These are phyloP conservation scores for Pelochelys cantorii DNA, from an alignment of 2,797 vertebrate genomes.

Conservation along the genomic window DNA sequence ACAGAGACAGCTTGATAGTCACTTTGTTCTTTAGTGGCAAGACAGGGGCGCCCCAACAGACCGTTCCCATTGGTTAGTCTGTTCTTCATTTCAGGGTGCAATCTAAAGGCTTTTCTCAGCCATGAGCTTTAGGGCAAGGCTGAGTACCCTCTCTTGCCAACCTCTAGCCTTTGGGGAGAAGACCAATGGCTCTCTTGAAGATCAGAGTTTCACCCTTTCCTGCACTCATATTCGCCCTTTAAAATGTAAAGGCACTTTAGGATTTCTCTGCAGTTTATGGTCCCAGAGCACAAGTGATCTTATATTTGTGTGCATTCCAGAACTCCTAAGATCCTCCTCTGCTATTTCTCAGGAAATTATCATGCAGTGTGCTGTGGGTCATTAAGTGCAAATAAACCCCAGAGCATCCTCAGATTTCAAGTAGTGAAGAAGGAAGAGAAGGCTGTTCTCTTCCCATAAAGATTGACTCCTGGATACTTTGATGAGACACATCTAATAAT, in stretches of 20 bases:
- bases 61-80: not conserved
- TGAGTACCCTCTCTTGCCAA: not conserved
- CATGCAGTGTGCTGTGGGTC: accelerated
- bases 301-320: not conserved
- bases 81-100: not conserved
- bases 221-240: not conserved
- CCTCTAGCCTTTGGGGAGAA: not conserved
- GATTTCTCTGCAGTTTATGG: not conserved
- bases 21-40: not conserved
- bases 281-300: not conserved
- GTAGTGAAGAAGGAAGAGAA: not conserved
- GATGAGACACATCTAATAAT: not conserved
- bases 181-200: not conserved
- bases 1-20: not conserved
- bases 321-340: not conserved
- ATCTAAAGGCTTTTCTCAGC: not conserved
- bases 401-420: not conserved
- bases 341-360: not conserved
- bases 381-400: not conserved
- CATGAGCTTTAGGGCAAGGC: not conserved
- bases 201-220: not conserved
- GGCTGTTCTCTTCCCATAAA: accelerated
- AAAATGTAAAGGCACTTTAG: slow-evolving; percentile 18
- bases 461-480: not conserved
- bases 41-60: not conserved